A percentile compares a stretch with the other conserved stretches of the same genome.
phyloP scores from a whole-genome alignment of 2,113 vertebrate species.

The Trogon surrucura region DNA sequence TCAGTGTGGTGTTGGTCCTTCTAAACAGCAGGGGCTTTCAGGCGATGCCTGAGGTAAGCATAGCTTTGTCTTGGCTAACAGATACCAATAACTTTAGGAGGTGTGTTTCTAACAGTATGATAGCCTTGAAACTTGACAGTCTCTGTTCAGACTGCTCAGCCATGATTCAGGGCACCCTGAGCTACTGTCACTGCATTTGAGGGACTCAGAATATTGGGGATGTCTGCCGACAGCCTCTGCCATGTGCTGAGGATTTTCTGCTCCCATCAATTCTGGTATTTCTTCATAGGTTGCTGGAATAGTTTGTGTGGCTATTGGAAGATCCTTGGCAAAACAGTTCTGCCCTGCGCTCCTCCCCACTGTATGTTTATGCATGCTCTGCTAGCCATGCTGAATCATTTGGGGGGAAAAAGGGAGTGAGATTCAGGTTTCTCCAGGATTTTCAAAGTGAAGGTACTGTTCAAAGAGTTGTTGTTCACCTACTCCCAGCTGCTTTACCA shows the following conservation, averaged over 20 bases:
- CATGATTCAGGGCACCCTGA: background rate
- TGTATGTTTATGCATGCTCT: background rate
- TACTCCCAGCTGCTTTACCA: background rate
- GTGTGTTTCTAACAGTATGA: background rate
- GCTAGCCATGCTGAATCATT: background rate
- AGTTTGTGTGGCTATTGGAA: background rate
- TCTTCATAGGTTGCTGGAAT: background rate
- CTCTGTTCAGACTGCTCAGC: background rate
- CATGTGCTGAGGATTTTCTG: fast-evolving
- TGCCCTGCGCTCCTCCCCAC: background rate
- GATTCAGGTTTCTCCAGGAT: background rate
- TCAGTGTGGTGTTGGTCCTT: background rate
- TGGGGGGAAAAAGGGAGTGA: background rate
- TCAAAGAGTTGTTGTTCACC: background rate
- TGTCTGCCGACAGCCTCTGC: background rate
- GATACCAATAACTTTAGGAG: background rate
- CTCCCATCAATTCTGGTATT: background rate
- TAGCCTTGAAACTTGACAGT: background rate
- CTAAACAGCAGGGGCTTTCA: background rate
- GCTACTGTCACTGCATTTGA: background rate
- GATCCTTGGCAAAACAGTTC: background rate
- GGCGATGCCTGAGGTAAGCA: background rate
- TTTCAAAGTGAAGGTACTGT: background rate
- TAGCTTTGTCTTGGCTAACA: background rate
- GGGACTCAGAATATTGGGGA: background rate